These are phyloP conservation scores for Microcebus murinus DNA, from an alignment of 2,113 vertebrate species.

Conservation along the genomic window DNA sequence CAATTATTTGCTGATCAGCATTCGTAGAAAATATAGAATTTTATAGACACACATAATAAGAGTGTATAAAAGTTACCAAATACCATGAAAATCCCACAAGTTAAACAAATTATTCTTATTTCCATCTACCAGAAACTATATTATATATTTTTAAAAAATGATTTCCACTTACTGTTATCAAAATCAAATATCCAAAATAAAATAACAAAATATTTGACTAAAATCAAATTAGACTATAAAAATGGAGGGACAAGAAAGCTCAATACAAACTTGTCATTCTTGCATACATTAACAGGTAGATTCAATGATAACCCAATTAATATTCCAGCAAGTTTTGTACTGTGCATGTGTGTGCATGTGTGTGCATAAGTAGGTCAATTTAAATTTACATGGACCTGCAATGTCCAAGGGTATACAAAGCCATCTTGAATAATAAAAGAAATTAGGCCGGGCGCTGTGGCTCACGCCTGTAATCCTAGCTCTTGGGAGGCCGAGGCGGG, in stretches of 20 bases:
- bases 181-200: background rate
- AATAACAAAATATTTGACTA: background rate
- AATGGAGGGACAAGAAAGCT: background rate
- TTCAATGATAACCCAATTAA: background rate
- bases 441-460: too few relatives aligned
- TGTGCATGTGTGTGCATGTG: background rate
- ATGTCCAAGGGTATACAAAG: background rate
- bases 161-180: background rate
- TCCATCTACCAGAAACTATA: too few relatives aligned
- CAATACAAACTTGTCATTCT: background rate
- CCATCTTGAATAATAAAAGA: background rate
- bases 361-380: background rate
- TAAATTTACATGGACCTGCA: background rate
- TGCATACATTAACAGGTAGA: background rate
- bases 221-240: background rate
- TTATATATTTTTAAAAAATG: background rate
- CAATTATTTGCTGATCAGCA: background rate
- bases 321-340: background rate
- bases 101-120: background rate
- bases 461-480: too few relatives aligned
- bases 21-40: background rate
- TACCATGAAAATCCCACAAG: background rate
- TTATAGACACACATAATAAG: background rate
- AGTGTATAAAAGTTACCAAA: background rate
- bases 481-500: too few relatives aligned